Conservation (phyloP, 1,140 invertebrate species). For the Hestina assimilis region DNA sequence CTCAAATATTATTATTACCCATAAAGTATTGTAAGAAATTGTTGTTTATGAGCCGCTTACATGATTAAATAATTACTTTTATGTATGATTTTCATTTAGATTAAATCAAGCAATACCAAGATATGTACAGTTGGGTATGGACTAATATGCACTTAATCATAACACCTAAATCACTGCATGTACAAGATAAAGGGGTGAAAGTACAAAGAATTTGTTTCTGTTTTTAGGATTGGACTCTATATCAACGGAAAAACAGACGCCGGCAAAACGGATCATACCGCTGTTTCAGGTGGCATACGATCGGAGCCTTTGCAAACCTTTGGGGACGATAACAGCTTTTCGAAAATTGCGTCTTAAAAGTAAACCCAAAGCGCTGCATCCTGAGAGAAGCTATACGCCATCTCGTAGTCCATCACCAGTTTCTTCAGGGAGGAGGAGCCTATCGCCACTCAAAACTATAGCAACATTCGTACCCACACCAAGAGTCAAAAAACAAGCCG, state of each 20-base stretch:
- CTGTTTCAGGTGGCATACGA: conserved; percentile 71
- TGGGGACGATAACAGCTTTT: conserved; percentile 59
- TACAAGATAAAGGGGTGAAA: conserved; percentile 18
- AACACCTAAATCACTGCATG: conserved; percentile 28
- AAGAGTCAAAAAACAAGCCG: conserved; percentile 37
- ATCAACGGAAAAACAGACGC: conserved; percentile 37
- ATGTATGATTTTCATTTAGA: background rate
- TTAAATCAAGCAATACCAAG: conserved; percentile 2
- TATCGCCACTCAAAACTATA: conserved; percentile 21
- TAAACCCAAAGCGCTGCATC: conserved; percentile 11
- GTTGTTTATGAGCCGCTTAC: background rate
- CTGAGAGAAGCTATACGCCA: conserved; percentile 29
- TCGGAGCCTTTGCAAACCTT: conserved; percentile 59
- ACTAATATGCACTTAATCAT: conserved; percentile 20
- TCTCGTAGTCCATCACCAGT: conserved; percentile 48
- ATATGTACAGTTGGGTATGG: conserved; percentile 11
- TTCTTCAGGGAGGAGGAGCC: background rate
- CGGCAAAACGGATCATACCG: conserved; percentile 76
- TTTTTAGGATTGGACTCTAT: conserved; percentile 63
- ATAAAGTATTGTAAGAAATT: too few species aligned
- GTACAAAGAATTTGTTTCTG: conserved; percentile 48
- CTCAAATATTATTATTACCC: too few species aligned
- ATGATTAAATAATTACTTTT: background rate
- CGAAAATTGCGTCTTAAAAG: conserved; percentile 39
- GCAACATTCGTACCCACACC: conserved; percentile 2